A percentile compares a stretch with the other conserved stretches of the same genome.
Evolutionary conservation across 2,113 vertebrate species (phyloP).

Genomic region (Eleginops maclovinus): DNA sequence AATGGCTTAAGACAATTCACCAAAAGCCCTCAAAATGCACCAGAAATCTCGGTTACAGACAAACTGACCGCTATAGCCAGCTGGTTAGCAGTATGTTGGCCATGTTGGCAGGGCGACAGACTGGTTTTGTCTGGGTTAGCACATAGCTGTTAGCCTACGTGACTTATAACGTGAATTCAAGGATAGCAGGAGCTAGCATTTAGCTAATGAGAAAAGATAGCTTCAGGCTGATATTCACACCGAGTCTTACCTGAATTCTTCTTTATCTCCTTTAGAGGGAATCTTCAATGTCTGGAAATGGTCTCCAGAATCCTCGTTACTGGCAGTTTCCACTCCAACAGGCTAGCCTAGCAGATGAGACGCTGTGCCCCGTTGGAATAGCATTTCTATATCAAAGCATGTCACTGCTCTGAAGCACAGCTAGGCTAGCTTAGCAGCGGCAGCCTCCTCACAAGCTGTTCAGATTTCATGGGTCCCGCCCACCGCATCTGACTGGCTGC

Average conservation of each 20-base stretch:
- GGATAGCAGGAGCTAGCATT: conserved; percentile 42
- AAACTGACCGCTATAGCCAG: conserved; percentile 18
- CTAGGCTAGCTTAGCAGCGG: conserved; percentile 64
- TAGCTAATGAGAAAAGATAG: conserved; percentile 35
- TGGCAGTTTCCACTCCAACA: conserved; percentile 44
- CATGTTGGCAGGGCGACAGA: conserved; percentile 56
- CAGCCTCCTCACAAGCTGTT: conserved; percentile 43
- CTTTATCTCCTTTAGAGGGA: conserved; percentile 20
- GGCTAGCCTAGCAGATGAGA: conserved; percentile 68
- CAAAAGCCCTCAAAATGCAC: not conserved
- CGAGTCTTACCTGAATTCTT: conserved; percentile 72
- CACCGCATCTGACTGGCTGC: conserved; percentile 49
- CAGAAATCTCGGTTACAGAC: not conserved
- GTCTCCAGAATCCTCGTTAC: conserved; percentile 30
- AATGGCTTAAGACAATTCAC: not conserved
- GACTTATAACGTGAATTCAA: conserved; percentile 38
- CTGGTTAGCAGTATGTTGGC: conserved; percentile 26
- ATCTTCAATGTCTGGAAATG: conserved; percentile 9
- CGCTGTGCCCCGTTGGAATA: conserved; percentile 69
- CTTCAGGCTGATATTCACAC: conserved; percentile 44
- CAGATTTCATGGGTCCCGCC: conserved; percentile 22
- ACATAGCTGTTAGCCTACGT: conserved; percentile 54
- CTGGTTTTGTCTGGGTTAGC: conserved; percentile 51
- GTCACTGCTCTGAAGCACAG: conserved; percentile 67
- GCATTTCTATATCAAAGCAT: conserved; percentile 74